Evolutionary conservation across 1,140 invertebrate genomes (phyloP).

Genomic region (Trinorchestia longiramus): DNA sequence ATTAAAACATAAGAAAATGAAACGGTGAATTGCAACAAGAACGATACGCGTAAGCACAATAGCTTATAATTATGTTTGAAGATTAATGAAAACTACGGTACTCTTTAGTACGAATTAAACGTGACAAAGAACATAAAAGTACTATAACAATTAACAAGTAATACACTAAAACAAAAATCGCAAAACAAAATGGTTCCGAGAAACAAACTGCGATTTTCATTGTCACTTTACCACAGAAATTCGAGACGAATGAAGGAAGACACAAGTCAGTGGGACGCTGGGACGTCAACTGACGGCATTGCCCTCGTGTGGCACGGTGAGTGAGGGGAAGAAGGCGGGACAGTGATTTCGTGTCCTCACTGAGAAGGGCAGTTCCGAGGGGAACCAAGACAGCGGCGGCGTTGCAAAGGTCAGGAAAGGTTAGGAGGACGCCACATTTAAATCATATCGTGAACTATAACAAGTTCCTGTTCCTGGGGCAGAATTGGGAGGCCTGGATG

Average conservation of each 20-base stretch:
- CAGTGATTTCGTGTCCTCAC: not conserved
- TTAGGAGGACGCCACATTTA: slow-evolving; percentile 14
- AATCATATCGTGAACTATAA: not conserved
- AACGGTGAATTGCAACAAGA: not conserved
- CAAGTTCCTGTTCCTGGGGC: not conserved
- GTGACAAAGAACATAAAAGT: not conserved
- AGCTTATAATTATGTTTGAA: not conserved
- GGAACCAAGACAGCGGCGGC: not conserved
- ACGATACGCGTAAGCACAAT: not conserved
- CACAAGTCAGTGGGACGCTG: not conserved
- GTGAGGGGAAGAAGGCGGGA: not conserved
- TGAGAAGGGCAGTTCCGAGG: slow-evolving; percentile 36
- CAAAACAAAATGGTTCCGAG: not conserved
- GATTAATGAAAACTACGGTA: not conserved
- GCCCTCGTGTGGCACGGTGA: not conserved
- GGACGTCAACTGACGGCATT: not conserved
- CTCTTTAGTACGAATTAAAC: not conserved
- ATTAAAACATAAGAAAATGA: no score
- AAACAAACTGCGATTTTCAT: not conserved
- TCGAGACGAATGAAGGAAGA: not conserved
- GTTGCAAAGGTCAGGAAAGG: slow-evolving; percentile 29
- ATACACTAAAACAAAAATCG: not conserved
- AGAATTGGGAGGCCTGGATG: not conserved
- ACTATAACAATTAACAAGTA: not conserved
- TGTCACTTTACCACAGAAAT: not conserved